Conservation (phyloP, 2,888 invertebrate species). For the Athalia cordata region DNA sequence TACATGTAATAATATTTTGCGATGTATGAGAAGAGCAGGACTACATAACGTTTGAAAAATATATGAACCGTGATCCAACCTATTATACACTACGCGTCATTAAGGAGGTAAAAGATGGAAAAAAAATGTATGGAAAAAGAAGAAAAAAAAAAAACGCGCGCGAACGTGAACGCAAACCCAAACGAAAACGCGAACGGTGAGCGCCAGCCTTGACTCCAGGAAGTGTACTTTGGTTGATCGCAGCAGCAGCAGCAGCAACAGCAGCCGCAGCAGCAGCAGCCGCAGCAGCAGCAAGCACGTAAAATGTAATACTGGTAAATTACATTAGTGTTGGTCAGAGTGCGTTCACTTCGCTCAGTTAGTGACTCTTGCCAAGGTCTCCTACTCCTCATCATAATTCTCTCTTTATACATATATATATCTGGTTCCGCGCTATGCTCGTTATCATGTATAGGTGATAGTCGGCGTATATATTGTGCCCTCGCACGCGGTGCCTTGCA, state of each 20-base stretch:
- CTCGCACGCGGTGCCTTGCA: too few species aligned
- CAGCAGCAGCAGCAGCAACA: neutral
- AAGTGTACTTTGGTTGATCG: constrained; percentile 61
- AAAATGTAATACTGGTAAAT: neutral
- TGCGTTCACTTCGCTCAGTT: constrained; percentile 57
- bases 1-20: neutral
- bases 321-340: constrained; percentile 58
- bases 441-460: too few species aligned
- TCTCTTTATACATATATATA: neutral
- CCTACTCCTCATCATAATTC: constrained; percentile 26
- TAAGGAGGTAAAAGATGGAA: too few species aligned
- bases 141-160: too few species aligned
- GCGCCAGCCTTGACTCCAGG: constrained; percentile 69
- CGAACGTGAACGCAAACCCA: too few species aligned
- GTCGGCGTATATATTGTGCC: too few species aligned
- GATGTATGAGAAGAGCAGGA: neutral
- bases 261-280: neutral
- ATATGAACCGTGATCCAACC: neutral
- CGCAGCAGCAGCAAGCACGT: neutral
- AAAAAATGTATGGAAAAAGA: too few species aligned
- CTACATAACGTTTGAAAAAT: neutral
- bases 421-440: neutral
- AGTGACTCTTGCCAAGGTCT: constrained; percentile 30
- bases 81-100: too few species aligned
- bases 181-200: constrained; percentile 7